phyloP scores from a whole-genome alignment of 2,888 invertebrate genomes.

The Mesorhabditis sp. region DNA sequence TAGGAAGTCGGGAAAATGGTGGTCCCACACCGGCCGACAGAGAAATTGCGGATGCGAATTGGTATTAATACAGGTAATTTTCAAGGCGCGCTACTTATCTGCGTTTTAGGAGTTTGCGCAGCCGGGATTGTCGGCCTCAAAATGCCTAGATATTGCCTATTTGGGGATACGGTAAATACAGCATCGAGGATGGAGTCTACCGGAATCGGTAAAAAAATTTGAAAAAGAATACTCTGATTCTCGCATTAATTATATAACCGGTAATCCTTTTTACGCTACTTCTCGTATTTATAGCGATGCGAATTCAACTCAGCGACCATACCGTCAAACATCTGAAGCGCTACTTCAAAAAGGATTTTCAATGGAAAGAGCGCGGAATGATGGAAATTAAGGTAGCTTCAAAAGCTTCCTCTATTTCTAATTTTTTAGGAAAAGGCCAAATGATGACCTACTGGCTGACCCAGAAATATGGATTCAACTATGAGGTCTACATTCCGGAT shows the following conservation, averaged over 20 bases:
- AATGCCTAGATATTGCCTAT: constrained; percentile 61
- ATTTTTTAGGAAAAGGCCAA: background rate
- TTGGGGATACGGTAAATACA: constrained; percentile 59
- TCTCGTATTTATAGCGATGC: background rate
- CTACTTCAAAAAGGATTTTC: background rate
- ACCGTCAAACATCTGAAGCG: background rate
- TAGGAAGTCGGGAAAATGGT: constrained; percentile 75
- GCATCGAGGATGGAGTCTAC: constrained; percentile 57
- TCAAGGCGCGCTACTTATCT: background rate
- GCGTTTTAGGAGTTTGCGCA: constrained; percentile 58
- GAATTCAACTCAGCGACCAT: background rate
- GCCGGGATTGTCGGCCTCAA: constrained; percentile 62
- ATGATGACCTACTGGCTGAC: background rate
- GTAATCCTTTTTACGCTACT: background rate
- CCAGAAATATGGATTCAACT: background rate
- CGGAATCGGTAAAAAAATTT: constrained; percentile 47
- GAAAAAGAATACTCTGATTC: background rate
- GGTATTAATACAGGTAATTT: constrained; percentile 76
- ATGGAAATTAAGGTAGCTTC: background rate
- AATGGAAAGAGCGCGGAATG: background rate
- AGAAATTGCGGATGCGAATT: constrained; percentile 83
- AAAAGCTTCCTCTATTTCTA: background rate
- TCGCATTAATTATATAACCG: background rate
- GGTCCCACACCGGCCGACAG: constrained; percentile 82
- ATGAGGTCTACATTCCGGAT: background rate